phyloP scores from a whole-genome alignment of 2,797 vertebrate species.

The Capromys pilorides region DNA sequence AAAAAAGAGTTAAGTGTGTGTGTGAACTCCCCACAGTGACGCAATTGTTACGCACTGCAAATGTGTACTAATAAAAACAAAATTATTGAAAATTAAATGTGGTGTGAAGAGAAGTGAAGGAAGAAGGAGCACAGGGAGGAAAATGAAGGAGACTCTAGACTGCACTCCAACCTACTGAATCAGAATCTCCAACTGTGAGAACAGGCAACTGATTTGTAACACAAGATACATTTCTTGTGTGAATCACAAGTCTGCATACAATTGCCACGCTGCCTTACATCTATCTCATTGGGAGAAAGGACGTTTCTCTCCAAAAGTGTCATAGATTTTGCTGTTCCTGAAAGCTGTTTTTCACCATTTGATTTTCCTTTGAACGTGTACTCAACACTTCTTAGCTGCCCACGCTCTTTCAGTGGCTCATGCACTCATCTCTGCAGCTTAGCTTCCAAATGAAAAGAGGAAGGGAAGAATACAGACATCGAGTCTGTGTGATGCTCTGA shows the following conservation, averaged over 20 bases:
- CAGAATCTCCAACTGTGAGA: not conserved
- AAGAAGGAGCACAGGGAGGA: not conserved
- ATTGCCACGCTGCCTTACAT: not conserved
- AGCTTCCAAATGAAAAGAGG: not conserved
- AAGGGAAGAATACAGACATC: constrained; percentile 27
- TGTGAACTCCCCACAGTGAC: not conserved
- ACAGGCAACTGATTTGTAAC: not conserved
- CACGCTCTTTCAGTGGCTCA: not conserved
- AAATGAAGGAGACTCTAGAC: not conserved
- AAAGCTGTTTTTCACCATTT: not conserved
- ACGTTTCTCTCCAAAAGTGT: not conserved
- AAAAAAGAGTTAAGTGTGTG: not conserved
- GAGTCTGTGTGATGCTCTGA: not conserved
- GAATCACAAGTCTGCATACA: not conserved
- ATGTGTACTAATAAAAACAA: not conserved
- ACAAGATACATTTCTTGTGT: not conserved
- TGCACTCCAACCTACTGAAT: not conserved
- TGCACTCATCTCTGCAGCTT: not conserved
- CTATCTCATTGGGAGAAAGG: not conserved
- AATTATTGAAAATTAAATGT: not conserved
- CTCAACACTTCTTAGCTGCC: not conserved
- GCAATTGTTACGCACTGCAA: not conserved
- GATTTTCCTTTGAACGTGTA: not conserved
- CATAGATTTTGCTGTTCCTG: not conserved
- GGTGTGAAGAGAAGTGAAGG: not conserved